Percentiles rank a stretch among this genome's conserved stretches.
Conservation (phyloP, 2,888 invertebrate genomes). For the Anticlea derivata region DNA sequence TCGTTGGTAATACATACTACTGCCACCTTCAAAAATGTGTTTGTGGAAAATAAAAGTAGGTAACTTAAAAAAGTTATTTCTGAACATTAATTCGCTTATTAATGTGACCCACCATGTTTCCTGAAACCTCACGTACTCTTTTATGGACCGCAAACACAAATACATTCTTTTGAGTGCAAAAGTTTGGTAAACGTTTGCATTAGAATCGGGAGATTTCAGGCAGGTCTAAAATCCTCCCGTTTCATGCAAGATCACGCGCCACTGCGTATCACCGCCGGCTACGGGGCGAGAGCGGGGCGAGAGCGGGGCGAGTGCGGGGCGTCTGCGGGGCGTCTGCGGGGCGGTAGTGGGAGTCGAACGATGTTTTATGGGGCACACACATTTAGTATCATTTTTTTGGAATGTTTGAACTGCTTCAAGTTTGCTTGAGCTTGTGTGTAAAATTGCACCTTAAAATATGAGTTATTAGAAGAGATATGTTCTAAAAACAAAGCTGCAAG, state of each 20-base stretch:
- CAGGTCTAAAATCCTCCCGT: conserved; percentile 62
- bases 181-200: conserved; percentile 69
- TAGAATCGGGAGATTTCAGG: conserved; percentile 63
- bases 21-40: too few species aligned
- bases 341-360: conserved; percentile 38
- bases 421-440: conserved; percentile 16
- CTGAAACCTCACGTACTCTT: conserved; percentile 53
- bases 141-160: conserved; percentile 41
- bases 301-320: conserved; percentile 31
- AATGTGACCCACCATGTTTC: too few species aligned
- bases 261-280: conserved; percentile 58
- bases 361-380: conserved; percentile 60
- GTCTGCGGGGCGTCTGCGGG: conserved; percentile 20
- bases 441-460: neutral
- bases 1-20: too few species aligned
- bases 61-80: too few species aligned
- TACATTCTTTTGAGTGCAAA: conserved; percentile 67
- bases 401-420: conserved; percentile 48
- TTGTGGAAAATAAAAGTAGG: too few species aligned
- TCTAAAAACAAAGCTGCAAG: too few species aligned
- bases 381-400: conserved; percentile 54
- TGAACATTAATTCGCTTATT: too few species aligned
- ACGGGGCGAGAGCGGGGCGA: conserved; percentile 25
- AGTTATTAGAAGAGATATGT: too few species aligned
- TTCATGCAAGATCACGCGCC: conserved; percentile 72